phyloP scores from a whole-genome alignment of 1,140 invertebrate species.

The Drosophila pseudoobscura region DNA sequence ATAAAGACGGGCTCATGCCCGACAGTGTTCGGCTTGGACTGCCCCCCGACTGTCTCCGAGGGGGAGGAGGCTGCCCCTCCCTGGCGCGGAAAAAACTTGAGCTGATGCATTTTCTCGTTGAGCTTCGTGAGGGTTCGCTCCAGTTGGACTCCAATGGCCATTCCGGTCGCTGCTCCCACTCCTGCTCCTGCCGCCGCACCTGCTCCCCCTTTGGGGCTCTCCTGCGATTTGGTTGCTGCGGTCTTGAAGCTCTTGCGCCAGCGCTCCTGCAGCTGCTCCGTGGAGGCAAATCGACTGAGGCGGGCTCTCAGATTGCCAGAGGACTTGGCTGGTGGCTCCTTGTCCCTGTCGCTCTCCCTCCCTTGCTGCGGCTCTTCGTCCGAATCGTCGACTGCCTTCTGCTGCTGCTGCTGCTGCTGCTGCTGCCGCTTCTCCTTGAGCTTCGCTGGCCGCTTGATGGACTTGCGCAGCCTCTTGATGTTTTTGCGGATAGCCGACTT shows the following conservation, averaged over 20 bases:
- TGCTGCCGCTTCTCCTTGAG: constrained; percentile 1
- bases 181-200: constrained; percentile 5
- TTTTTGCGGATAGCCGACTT: constrained; percentile 47
- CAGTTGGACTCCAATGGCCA: constrained; percentile 35
- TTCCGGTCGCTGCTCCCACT: constrained; percentile 7
- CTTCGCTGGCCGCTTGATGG: constrained; percentile 61
- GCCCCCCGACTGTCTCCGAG: neutral
- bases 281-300: constrained; percentile 50
- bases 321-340: neutral
- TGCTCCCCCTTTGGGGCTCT: neutral
- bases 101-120: constrained; percentile 71
- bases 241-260: constrained; percentile 64
- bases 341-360: neutral
- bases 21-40: constrained; percentile 58
- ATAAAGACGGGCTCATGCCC: constrained; percentile 67
- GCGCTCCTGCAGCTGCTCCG: constrained; percentile 59
- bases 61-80: constrained; percentile 1
- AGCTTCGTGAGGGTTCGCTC: constrained; percentile 63
- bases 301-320: constrained; percentile 31
- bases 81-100: constrained; percentile 68
- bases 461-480: constrained; percentile 62
- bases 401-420: neutral
- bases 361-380: constrained; percentile 17
- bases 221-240: neutral
- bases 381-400: constrained; percentile 10